Evolutionary conservation across 2,797 vertebrate genomes (phyloP), one percentile per base, ranked within the genome.

Genomic region (Schizopygopsis pylzovi): DNA sequence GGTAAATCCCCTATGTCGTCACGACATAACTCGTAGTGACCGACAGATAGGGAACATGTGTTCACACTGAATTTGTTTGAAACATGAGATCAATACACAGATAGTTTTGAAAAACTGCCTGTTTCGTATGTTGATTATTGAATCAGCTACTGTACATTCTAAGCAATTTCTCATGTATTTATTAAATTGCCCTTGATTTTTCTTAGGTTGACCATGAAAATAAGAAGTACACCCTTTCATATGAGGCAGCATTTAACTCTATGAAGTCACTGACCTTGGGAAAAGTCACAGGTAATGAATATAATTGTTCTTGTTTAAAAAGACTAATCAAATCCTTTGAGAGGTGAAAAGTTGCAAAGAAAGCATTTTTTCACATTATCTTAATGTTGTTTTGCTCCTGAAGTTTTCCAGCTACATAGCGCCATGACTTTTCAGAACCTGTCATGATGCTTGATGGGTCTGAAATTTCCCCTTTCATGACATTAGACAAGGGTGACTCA

Each of bases 201-300:
- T 45, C 43, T 85, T 52, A 97, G 97, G 91, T 97, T 90, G 96
- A 97, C 91, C 93, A 95, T 85, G 94, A 95, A 85, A 93, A 92
- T 91, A 90, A 95, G 89, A 96, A 94, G 82, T 96, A 97, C 87
- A 96, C 94, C 88, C 95, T 97, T 89, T 95, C 96, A n/a, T 91
- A 91, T 10, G 96, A 97, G 73, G 91, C 88, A 0, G 95, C 96
- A 78, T 95, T 97, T 90, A 95, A 93, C 87, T 93, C 95, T 22
- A 90, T 95, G 89, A 95, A 93, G 90, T 96, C 96, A 13, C 93
- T 97, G 61, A 96, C 93, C 81, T 91, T 97, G 90, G 97, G 97
- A 88, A 97, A 96, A 92, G 91, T 97, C 89, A 90, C 94, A 93
- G 96, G 97, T 97, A 94, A 91, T 61, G 11, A 28, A 56, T n/a